Evolutionary conservation across 2,888 invertebrate genomes (phyloP).

Genomic region (Synanthedon tipuliformis): DNA sequence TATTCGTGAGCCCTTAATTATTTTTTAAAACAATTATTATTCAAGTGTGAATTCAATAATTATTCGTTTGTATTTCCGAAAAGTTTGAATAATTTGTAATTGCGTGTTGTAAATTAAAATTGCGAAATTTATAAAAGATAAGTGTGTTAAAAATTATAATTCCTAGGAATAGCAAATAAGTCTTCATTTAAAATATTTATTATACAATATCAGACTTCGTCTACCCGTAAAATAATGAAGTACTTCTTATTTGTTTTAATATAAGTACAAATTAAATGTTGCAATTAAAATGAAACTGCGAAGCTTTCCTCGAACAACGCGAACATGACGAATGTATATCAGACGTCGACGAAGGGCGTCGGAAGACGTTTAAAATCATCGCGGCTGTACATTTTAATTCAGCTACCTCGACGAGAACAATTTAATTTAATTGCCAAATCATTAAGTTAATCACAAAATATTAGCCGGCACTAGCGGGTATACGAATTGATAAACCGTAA

Average conservation of each 20-base stretch:
- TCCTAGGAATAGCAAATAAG: too few relatives aligned
- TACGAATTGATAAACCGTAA: conserved; percentile 45
- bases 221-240: not conserved
- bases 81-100: too few relatives aligned
- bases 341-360: conserved; percentile 23
- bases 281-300: conserved; percentile 5
- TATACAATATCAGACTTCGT: not conserved
- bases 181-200: not conserved
- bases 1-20: not conserved
- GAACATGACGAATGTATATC: conserved; percentile 32
- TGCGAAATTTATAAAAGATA: too few relatives aligned
- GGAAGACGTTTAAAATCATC: conserved; percentile 41
- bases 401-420: conserved; percentile 63
- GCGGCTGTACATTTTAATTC: conserved; percentile 58
- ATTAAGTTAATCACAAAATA: conserved; percentile 68
- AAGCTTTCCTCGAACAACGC: conserved; percentile 24
- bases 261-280: not conserved
- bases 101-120: too few relatives aligned
- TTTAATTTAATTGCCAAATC: conserved; percentile 70
- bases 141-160: too few relatives aligned
- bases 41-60: too few relatives aligned
- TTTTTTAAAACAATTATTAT: not conserved
- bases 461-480: conserved; percentile 56
- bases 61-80: too few relatives aligned
- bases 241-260: not conserved